These are phyloP conservation scores for Dusona sp. DNA, from an alignment of 2,888 invertebrate genomes.

Conservation along the genomic window DNA sequence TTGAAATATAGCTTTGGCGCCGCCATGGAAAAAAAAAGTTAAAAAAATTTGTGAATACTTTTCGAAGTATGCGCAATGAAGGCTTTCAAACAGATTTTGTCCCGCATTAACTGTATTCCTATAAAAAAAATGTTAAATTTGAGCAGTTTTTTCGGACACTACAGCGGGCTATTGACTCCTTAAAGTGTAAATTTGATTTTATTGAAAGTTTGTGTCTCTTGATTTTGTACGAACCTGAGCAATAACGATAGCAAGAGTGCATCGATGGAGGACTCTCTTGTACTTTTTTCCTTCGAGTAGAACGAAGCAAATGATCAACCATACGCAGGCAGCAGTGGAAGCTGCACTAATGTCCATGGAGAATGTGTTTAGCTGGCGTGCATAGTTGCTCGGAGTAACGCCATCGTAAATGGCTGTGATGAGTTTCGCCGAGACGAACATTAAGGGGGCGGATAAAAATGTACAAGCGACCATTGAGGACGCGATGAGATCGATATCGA, in stretches of 20 bases:
- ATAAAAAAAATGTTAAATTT: no score
- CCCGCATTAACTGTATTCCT: no score
- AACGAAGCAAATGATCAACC: constrained; percentile 91
- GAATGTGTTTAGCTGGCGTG: constrained; percentile 91
- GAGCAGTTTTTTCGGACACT: no score
- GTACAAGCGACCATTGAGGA: constrained; percentile 98
- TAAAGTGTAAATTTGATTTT: not conserved
- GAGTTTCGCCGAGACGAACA: constrained; percentile 98
- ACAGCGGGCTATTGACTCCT: no score
- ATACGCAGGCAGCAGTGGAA: constrained; percentile 91
- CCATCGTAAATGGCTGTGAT: constrained; percentile 85
- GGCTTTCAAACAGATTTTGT: no score
- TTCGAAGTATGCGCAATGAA: no score
- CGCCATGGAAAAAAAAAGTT: no score
- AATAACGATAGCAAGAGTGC: constrained; percentile 91
- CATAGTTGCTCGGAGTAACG: constrained; percentile 90
- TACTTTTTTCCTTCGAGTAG: constrained; percentile 89
- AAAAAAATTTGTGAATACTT: no score
- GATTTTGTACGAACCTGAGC: constrained; percentile 89
- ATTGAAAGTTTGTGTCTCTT: not conserved
- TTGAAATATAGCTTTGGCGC: no score
- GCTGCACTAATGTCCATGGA: constrained; percentile 94
- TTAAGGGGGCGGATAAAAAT: constrained; percentile 96
- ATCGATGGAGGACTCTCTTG: constrained; percentile 92
- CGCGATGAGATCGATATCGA: constrained; percentile 96